Base-by-base conservation (phyloP, 2,113 vertebrate genomes). In the Hypocryptadius cinnamomeus region DNA sequence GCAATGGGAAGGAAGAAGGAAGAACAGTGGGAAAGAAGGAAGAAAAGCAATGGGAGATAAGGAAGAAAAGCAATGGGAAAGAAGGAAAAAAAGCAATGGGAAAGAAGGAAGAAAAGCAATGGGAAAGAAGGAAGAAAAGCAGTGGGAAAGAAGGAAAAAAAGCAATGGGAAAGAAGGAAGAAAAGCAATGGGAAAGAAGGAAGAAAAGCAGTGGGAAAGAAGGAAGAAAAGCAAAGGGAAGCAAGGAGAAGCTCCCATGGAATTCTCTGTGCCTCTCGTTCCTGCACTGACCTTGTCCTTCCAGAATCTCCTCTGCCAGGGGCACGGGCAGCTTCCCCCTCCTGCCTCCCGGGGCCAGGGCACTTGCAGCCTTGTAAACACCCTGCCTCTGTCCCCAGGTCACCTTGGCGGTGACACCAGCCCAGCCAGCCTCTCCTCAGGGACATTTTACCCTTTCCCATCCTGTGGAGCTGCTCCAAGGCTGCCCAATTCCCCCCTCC, bases 61-160 rank as follows among this genome's bases (percentile, higher is more conserved):
- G 0, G 24, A 35, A 3, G 13, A 5, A 44, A 27, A 56, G 2
- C 9, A 13, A 3, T 11, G 23, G 37, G 3, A n/a, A n/a, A n/a
- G n/a, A n/a, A n/a, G n/a, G n/a, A n/a, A 25, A 11, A 27, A 2
- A 22, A 37, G 1, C 44, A 27, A 4, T 27, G 33, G n/a, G 9
- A 30, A 27, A 17, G 8, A 50, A 28, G 2, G 44, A 45, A 6
- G 15, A 8, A n/a, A 25, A 66, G 6, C 28, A 28, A 5, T 28
- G 25, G 35, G 10, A 22, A 30, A 14, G 9, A 53, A 31, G 1
- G 44, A n/a, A 5, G 16, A 6, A n/a, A 25, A 66, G 4, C 28
- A 40, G 5, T 9, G 31, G 8, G 16, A 9, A 13, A 19, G 5
- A 19, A 31, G 13, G 14, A 21, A 6, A 2, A 3, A 39, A 31